Conservation (phyloP, 2,113 vertebrate species). For the Gobius niger region DNA sequence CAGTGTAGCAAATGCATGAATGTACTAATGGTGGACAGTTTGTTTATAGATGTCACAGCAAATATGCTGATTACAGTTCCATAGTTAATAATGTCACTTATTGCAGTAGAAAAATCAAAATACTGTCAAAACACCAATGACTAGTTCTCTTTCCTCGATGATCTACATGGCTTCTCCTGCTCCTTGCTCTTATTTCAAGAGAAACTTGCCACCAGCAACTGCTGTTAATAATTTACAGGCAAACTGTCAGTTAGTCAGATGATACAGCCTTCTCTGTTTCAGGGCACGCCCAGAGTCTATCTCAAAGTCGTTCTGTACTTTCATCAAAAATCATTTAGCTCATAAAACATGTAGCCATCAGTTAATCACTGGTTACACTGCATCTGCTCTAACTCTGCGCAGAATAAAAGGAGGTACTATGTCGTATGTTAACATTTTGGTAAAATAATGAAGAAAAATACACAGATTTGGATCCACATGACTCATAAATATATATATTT, state of each 20-base stretch:
- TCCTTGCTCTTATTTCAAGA: slow-evolving; percentile 42
- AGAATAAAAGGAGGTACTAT: neutral
- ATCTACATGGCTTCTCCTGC: slow-evolving; percentile 39
- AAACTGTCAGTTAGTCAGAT: slow-evolving; percentile 58
- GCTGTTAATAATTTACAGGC: slow-evolving; percentile 66
- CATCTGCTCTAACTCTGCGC: neutral
- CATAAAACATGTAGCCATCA: slow-evolving; percentile 3
- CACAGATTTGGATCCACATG: too few relatives aligned
- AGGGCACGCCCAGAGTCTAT: slow-evolving; percentile 36
- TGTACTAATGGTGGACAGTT: neutral
- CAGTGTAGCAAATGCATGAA: neutral
- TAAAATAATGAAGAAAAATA: too few relatives aligned
- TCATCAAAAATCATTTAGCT: slow-evolving; percentile 16
- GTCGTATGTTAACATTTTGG: neutral
- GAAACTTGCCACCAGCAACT: slow-evolving; percentile 22
- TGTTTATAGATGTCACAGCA: too few relatives aligned
- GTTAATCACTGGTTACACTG: slow-evolving; percentile 19
- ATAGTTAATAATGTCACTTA: neutral
- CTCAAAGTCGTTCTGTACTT: slow-evolving; percentile 24
- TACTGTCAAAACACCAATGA: slow-evolving; percentile 10
- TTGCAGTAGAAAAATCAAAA: neutral
- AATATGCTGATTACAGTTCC: neutral
- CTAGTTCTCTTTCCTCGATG: slow-evolving; percentile 30
- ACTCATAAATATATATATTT: too few relatives aligned
- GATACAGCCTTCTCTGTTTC: slow-evolving; percentile 54